These are phyloP conservation scores for Pogoniulus pusillus DNA, from an alignment of 2,797 vertebrate species.

Conservation along the genomic window DNA sequence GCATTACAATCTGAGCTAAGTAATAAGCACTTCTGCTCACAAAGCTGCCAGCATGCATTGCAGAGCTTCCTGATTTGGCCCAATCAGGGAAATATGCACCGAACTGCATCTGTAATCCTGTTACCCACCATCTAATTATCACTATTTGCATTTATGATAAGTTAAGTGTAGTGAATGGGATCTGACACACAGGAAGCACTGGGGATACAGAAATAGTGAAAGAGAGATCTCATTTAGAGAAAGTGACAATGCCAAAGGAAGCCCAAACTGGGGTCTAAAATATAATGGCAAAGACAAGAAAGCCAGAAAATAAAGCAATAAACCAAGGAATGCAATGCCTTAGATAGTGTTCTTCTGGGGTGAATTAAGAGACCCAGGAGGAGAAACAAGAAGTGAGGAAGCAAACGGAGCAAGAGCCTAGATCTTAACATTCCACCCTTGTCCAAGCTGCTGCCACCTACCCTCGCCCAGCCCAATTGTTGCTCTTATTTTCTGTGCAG, in stretches of 20 bases:
- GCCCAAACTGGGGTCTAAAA: background rate
- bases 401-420: background rate
- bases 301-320: background rate
- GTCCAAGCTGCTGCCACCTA: background rate
- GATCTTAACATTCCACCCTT: background rate
- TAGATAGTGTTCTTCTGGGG: background rate
- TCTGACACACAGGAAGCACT: constrained; percentile 27
- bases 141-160: constrained; percentile 67
- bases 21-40: constrained; percentile 43
- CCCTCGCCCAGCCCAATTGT: background rate
- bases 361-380: background rate
- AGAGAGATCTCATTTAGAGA: background rate
- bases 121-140: constrained; percentile 66
- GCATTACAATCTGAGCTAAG: constrained; percentile 30
- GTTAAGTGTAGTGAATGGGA: constrained; percentile 37
- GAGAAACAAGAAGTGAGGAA: background rate
- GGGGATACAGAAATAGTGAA: background rate
- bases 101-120: constrained; percentile 53
- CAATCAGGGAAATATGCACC: constrained; percentile 65
- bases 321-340: background rate
- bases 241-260: background rate
- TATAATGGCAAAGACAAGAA: background rate
- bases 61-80: constrained; percentile 67
- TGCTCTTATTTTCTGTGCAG: background rate
- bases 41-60: background rate